phyloP scores from a whole-genome alignment of 2,888 invertebrate species.

The Siphlonurus alternatus region DNA sequence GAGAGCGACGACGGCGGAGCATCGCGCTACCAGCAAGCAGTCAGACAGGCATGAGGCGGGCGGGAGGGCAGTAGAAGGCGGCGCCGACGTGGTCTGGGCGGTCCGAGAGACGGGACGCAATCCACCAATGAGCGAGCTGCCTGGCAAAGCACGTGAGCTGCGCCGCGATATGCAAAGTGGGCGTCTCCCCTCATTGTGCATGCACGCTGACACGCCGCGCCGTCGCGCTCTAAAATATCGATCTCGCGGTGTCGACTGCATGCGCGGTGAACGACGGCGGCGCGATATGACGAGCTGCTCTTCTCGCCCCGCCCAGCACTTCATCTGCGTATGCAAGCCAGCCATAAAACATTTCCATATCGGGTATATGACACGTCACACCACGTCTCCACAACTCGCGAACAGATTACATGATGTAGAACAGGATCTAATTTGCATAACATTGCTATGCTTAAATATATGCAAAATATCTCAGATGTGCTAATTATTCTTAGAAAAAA shows the following conservation, averaged over 20 bases:
- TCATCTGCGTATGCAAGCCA: background rate
- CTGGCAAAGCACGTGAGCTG: background rate
- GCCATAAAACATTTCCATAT: background rate
- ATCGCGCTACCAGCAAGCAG: background rate
- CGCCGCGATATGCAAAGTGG: constrained; percentile 3
- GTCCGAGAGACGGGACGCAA: background rate
- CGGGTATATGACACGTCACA: background rate
- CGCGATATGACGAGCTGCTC: background rate
- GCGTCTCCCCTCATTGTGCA: constrained; percentile 3
- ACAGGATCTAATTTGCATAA: too few relatives aligned
- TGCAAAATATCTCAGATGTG: too few relatives aligned
- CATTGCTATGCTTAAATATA: too few relatives aligned
- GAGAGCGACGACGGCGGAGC: background rate
- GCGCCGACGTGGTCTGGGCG: background rate
- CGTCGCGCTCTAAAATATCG: background rate
- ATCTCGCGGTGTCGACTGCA: background rate
- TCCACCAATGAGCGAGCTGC: background rate
- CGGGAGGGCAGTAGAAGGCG: background rate
- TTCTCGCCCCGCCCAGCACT: background rate
- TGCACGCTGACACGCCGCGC: background rate
- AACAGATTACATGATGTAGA: too few relatives aligned
- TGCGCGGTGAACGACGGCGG: background rate
- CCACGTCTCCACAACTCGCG: too few relatives aligned
- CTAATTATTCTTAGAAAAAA: too few relatives aligned
- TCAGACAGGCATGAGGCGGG: background rate